Conservation (phyloP, 2,888 invertebrate species). For the Linnaemya vulpina region DNA sequence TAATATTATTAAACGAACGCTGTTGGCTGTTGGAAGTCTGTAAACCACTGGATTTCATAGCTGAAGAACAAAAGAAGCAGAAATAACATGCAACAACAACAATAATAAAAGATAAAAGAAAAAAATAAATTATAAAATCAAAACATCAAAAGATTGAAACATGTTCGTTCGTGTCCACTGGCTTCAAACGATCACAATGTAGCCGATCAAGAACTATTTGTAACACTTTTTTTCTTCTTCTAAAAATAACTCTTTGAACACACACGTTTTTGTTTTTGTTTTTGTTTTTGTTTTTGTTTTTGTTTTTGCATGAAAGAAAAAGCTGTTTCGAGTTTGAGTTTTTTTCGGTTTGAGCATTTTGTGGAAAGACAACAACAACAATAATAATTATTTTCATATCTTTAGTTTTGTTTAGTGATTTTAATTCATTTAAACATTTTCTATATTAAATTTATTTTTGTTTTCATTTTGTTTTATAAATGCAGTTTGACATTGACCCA, state of each 20-base stretch:
- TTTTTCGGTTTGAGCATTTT: neutral
- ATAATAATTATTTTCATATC: constrained; percentile 12
- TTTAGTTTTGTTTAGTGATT: constrained; percentile 49
- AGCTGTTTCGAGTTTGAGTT: neutral
- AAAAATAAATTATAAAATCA: constrained; percentile 1
- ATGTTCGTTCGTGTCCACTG: too few species aligned
- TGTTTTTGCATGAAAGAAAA: constrained; percentile 21
- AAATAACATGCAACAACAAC: neutral
- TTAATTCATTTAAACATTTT: constrained; percentile 62
- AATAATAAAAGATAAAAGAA: neutral
- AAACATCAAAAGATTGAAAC: too few species aligned
- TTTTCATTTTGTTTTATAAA: constrained; percentile 40
- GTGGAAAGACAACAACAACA: constrained; percentile 27
- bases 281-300: too few species aligned
- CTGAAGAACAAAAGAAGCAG: neutral
- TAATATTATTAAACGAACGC: neutral
- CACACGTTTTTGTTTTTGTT: neutral
- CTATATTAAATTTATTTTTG: constrained; percentile 14
- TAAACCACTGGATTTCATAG: constrained; percentile 6
- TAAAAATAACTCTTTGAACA: neutral
- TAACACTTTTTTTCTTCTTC: too few species aligned
- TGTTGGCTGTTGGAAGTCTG: neutral
- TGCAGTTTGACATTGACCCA: constrained; percentile 70
- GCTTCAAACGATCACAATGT: neutral
- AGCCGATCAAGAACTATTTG: neutral